Base-by-base conservation (phyloP, 2,113 vertebrate species). In the Amphilophus citrinellus region DNA sequence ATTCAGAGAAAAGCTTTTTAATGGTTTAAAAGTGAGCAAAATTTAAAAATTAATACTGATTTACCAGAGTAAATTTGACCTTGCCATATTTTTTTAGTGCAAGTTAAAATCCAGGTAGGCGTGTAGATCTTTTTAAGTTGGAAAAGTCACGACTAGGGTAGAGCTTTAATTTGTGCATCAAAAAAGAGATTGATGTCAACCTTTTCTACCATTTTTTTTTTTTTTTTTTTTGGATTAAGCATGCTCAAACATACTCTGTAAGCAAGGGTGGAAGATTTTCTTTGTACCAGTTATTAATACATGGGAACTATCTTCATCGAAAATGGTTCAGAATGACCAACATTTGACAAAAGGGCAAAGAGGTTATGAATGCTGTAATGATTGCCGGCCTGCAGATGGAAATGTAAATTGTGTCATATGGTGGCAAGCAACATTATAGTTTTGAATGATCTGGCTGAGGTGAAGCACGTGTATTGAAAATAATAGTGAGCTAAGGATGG, bases 1-100 rank as follows among this genome's bases (percentile, higher is more conserved):
- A 50, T 71, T 47, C 44, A 71, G 66, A 71, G 44, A 53, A 71
- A 71, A 27, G 6, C 44, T 71, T 50, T 71, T 71, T 71, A 53
- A 71, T 71, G 44, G 9, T 6, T 47, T 68, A 68, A 68, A 71
- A 71, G 66, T 32, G 42, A 30, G 18, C 65, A 71, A 27, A 50
- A 71, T 50, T 50, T 0, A 6, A 71, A 42, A 71, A 71, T n/a
- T 9, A 39, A 13, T 39, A n/a, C 7, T 13, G 18, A 35, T 63
- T 63, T 63, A 63, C 61, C 3, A n/a, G 20, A 35, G 37, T 63
- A 63, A 6, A 39, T 63, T 63, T 22, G 37, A 39, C 35, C 39
- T n/a, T 39, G 20, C 20, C 20, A 20, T 39, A 39, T 22, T 63
- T 39, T 63, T 3, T 39, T 39, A 37, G n/a, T n/a, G 20, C 1